Base-by-base conservation (phyloP, 1,140 invertebrate species). In the Vanessa atalanta region DNA sequence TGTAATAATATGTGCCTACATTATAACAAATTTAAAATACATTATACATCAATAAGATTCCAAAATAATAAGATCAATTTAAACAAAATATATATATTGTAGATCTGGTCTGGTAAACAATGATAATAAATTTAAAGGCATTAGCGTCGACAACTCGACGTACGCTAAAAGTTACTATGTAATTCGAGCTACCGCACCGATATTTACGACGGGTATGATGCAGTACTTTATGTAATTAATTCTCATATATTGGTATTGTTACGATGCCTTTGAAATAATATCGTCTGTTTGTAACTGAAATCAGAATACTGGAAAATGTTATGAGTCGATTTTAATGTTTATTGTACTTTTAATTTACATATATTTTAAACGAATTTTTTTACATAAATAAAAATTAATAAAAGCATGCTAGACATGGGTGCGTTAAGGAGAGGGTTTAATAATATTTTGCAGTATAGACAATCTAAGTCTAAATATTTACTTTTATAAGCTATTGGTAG, bases 81-180 rank as follows among this genome's bases (percentile, higher is more conserved):
- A 31, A 31, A 1, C 1, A 31, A 31, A 31, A 1, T 31, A 31
- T 20, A 2, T 20, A 26, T 60, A 26, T 61, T 61, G 67, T 68
- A 78, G 70, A 48, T 70, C 65, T 66, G 48, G 65, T 60, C 65
- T 78, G 66, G 69, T 61, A 65, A 75, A 70, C 73, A 63, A 70
- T 48, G 63, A 75, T 47, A 37, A 78, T 75, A 78, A 78, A 75
- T 78, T 72, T 60, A 26, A 70, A 65, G 67, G 65, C 73, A 72
- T 69, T 75, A 63, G 70, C 73, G 66, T 69, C 72, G 61, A 61
- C 72, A 63, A 72, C 60, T 65, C 70, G 71, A 64, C 75, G 65
- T 73, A 67, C 68, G 67, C 70, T 67, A 72, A 75, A 78, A 78
- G 70, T 75, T 75, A 75, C 76, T 72, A 65, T 71, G 70, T 75